These are phyloP conservation scores for Darevskia mixta DNA, from an alignment of 2,797 vertebrate genomes.

Conservation along the genomic window DNA sequence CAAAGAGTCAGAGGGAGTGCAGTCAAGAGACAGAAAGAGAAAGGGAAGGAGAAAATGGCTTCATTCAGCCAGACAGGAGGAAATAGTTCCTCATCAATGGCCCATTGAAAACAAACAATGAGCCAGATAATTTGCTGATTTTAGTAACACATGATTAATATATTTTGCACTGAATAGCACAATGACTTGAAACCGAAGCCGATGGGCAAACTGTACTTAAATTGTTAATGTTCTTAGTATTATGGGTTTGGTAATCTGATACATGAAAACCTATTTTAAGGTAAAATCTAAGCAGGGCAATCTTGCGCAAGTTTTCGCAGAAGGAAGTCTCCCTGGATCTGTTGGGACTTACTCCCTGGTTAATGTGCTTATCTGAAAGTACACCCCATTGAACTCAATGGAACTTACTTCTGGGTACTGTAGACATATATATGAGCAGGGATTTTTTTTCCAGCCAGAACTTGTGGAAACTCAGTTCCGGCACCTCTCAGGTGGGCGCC, in stretches of 20 bases:
- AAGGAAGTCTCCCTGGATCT: not conserved
- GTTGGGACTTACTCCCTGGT: not conserved
- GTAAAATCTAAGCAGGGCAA: not conserved
- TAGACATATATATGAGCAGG: too few species aligned
- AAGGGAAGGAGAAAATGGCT: not conserved
- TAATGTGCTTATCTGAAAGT: not conserved
- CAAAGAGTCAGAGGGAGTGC: not conserved
- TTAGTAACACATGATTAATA: constrained; percentile 14
- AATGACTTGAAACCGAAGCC: not conserved
- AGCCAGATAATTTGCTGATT: not conserved
- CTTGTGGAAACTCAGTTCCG: too few species aligned
- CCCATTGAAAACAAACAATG: constrained; percentile 5
- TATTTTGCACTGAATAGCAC: not conserved
- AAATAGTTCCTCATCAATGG: constrained; percentile 11
- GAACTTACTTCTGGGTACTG: not conserved
- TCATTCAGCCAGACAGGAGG: not conserved
- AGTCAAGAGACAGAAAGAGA: not conserved
- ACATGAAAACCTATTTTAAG: not conserved
- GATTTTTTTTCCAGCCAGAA: too few species aligned
- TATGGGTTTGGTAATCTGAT: not conserved
- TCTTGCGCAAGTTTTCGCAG: not conserved
- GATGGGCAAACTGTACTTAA: not conserved
- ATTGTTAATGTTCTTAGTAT: not conserved
- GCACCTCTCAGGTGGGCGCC: too few species aligned
- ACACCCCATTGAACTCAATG: not conserved